Evolutionary conservation across 2,888 invertebrate species (phyloP).

Genomic region (Ochropleura leucogaster): DNA sequence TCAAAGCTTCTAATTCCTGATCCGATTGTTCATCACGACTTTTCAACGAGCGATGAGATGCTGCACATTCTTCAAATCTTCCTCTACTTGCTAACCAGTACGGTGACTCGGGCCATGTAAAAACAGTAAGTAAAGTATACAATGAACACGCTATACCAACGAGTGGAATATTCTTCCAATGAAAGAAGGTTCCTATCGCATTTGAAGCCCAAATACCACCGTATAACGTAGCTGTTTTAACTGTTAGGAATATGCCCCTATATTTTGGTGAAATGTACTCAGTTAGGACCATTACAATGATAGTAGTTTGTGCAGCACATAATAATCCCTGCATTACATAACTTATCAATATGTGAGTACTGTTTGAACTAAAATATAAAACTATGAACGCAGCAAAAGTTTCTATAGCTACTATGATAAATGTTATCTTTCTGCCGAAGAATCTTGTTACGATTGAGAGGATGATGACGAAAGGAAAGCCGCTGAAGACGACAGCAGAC

Average conservation of each 20-base stretch:
- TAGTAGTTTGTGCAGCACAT: conserved; percentile 29
- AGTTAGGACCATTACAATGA: conserved; percentile 63
- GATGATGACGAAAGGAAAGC: conserved; percentile 64
- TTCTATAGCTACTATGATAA: conserved; percentile 46
- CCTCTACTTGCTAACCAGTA: conserved; percentile 74
- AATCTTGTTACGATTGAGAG: conserved; percentile 52
- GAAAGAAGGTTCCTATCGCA: conserved; percentile 69
- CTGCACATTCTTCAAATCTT: conserved; percentile 69
- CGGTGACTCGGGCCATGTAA: conserved; percentile 64
- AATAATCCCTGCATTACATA: conserved; percentile 55
- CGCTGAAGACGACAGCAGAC: conserved; percentile 46
- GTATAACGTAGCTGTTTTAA: conserved; percentile 66
- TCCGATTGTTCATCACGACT: conserved; percentile 68
- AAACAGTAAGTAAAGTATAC: conserved; percentile 52
- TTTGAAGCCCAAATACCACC: conserved; percentile 71
- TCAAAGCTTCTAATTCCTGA: conserved; percentile 69
- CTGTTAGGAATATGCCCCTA: conserved; percentile 68
- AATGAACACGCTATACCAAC: conserved; percentile 56
- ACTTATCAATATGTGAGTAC: conserved; percentile 64
- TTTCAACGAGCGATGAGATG: conserved; percentile 71
- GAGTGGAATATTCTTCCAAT: conserved; percentile 69
- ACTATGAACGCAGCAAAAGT: conserved; percentile 55
- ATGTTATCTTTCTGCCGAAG: conserved; percentile 64
- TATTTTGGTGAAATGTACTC: conserved; percentile 71
- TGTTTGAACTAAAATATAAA: conserved; percentile 62